Percentiles rank a stretch among this genome's conserved stretches.
Conservation (phyloP, 2,888 invertebrate genomes). For the Lasioglossum zephyrum region DNA sequence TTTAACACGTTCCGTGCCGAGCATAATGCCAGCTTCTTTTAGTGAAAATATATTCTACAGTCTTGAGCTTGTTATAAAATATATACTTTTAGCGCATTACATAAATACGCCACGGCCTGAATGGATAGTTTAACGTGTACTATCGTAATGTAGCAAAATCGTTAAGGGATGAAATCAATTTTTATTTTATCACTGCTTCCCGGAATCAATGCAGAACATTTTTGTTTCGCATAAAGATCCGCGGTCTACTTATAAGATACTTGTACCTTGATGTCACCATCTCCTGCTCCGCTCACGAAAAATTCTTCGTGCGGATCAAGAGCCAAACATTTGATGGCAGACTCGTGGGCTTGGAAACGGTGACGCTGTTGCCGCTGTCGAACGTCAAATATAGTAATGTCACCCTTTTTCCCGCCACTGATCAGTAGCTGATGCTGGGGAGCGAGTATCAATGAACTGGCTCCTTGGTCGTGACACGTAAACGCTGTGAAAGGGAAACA, state of each 20-base stretch:
- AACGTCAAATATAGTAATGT: constrained; percentile 98
- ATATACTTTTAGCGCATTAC: no score
- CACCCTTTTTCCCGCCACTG: constrained; percentile 98
- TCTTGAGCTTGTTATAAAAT: no score
- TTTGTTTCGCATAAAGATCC: no score
- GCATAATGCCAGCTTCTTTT: no score
- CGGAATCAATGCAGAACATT: no score
- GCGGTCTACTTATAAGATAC: not conserved
- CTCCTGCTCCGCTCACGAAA: constrained; percentile 97
- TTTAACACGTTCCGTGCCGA: no score
- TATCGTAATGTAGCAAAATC: no score
- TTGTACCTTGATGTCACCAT: constrained; percentile 94
- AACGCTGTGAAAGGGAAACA: constrained; percentile 88
- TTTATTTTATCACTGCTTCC: no score
- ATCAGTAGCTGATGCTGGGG: constrained; percentile 97
- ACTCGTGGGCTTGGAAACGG: constrained; percentile 95
- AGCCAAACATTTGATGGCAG: constrained; percentile 96
- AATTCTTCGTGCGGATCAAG: constrained; percentile 97
- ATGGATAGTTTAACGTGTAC: no score
- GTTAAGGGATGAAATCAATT: no score
- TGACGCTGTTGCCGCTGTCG: constrained; percentile 94
- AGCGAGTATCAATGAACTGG: constrained; percentile 95
- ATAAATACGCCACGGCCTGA: no score
- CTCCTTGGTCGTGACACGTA: constrained; percentile 97
- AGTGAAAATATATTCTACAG: no score